These are phyloP conservation scores for Chouioia cunea DNA, from an alignment of 2,888 invertebrate genomes.

Conservation along the genomic window DNA sequence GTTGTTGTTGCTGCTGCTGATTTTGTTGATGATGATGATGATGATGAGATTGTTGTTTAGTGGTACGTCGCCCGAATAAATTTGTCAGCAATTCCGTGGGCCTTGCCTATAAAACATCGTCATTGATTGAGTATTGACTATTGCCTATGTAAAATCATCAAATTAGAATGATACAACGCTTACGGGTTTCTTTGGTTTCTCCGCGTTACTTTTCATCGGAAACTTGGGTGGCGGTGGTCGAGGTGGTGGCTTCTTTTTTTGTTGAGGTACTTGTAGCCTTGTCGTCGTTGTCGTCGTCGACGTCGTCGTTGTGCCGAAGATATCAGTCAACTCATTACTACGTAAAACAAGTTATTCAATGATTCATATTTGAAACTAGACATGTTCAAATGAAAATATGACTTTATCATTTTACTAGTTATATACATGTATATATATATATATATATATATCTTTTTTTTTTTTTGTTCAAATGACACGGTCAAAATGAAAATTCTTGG, in stretches of 20 bases:
- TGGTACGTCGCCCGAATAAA: constrained; percentile 57
- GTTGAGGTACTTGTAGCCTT: constrained; percentile 66
- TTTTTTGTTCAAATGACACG: neutral
- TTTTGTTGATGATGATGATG: constrained; percentile 36
- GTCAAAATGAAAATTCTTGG: neutral
- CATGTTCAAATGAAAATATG: too few species aligned
- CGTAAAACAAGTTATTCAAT: neutral
- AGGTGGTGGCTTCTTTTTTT: constrained; percentile 79
- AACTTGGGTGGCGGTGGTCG: constrained; percentile 79
- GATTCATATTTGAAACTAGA: neutral
- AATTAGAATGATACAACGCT: neutral
- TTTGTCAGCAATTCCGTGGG: constrained; percentile 63
- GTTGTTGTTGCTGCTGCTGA: constrained; percentile 23
- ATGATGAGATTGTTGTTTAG: constrained; percentile 48
- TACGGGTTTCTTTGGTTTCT: constrained; percentile 56
- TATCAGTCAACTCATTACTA: constrained; percentile 48
- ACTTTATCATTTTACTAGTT: too few species aligned
- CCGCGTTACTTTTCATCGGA: constrained; percentile 56
- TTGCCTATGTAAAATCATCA: neutral
- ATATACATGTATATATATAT: too few species aligned
- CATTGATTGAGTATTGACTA: neutral
- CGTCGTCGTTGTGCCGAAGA: constrained; percentile 61
- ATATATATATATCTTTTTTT: too few species aligned
- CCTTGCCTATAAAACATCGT: constrained; percentile 54
- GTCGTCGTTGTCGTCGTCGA: constrained; percentile 57